phyloP scores from a whole-genome alignment of 1,140 invertebrate species.

The Drosophila lowei region DNA sequence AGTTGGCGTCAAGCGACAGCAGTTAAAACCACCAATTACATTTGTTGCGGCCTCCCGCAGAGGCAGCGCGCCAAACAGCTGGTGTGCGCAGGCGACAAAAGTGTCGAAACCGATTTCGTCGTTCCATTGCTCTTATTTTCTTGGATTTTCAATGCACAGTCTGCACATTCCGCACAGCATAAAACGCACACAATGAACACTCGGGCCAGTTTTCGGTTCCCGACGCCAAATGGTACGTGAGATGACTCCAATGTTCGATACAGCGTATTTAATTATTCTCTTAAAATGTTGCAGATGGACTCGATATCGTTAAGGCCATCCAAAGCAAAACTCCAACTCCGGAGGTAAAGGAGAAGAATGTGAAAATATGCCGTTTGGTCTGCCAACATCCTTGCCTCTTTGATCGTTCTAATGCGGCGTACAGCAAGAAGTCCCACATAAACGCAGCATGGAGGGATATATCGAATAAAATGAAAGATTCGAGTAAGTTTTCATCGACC shows the following conservation, averaged over 20 bases:
- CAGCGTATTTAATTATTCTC: background rate
- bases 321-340: slow-evolving; percentile 33
- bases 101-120: slow-evolving; percentile 21
- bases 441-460: slow-evolving; percentile 67
- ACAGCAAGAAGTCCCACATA: slow-evolving; percentile 60
- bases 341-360: slow-evolving; percentile 57
- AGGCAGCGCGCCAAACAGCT: slow-evolving; percentile 54
- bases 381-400: slow-evolving; percentile 68
- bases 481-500: slow-evolving; percentile 36
- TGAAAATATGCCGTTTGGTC: slow-evolving; percentile 71
- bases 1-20: background rate
- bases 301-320: slow-evolving; percentile 20
- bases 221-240: too few relatives aligned
- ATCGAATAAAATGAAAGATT: slow-evolving; percentile 53
- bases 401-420: slow-evolving; percentile 62
- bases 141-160: background rate
- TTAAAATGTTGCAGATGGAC: background rate
- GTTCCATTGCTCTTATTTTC: slow-evolving; percentile 17
- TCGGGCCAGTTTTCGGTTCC: slow-evolving; percentile 26
- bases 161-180: too few relatives aligned
- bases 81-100: slow-evolving; percentile 54
- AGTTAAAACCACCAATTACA: background rate
- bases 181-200: slow-evolving; percentile 33
- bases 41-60: background rate
- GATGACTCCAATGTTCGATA: background rate